Base-by-base conservation (phyloP, 2,888 invertebrate species). In the Stegophylla sp. region DNA sequence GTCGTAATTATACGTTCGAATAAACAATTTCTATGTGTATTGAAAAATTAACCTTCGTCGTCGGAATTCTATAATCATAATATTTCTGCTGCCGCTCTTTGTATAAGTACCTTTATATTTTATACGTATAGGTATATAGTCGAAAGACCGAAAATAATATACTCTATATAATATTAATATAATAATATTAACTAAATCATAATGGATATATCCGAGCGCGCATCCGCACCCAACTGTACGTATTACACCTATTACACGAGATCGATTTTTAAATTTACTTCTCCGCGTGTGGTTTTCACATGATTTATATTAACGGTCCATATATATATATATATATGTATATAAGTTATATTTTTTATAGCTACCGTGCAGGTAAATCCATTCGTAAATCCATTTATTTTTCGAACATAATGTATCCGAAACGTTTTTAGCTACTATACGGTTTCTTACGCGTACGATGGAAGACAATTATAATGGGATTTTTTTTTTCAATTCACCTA, bases 11-110 rank as follows among this genome's bases (percentile, higher is more conserved):
- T 59, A 72, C 59, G 72, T 72, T 72, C 5, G 72, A 26, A 43
- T 59, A 59, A 72, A 72, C 56, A 72, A 56, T 72, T 72, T 56
- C 72, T 43, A 43, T n/a, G n/a, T n/a, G n/a, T n/a, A n/a, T 59
- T 71, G 71, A 71, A 71, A 71, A 71, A 71, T 71, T 15, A 41
- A 41, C 71, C 71, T 12, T 12, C 41, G 41, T 26, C 34, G 51
- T 23, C 41, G 23, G 34, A 15, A 9, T 20, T 45, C 34, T 53
- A 34, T 26, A 53, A 71, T 71, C 53, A 53, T 69, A 26, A 15
- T 61, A 17, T 61, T 61, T 20, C 56, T 56, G 23, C 56, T 12
- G 56, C 20, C 34, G 34, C 34, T 7, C 34, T n/a, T n/a, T n/a
- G 20, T 56, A 56, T 7, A 23, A 5, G 23, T 12, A 10, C 10